Evolutionary conservation across 2,888 invertebrate genomes (phyloP).

Genomic region (Desoria tigrina): DNA sequence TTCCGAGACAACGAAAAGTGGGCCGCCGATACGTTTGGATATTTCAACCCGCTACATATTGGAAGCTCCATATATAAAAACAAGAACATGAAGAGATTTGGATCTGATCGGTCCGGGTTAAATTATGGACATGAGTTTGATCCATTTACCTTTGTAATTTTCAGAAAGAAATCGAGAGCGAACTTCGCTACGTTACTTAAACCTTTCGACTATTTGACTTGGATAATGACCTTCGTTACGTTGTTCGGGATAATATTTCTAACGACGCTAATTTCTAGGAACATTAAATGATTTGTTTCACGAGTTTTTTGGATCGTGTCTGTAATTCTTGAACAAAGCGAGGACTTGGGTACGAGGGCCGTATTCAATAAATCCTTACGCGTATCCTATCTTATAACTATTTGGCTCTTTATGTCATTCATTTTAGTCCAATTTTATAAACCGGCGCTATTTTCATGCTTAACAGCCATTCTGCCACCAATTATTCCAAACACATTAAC

Average conservation of each 20-base stretch:
- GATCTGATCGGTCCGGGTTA: no score
- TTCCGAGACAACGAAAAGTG: no score
- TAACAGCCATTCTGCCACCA: background rate
- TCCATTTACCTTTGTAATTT: background rate
- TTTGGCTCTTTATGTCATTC: background rate
- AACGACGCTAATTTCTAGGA: background rate
- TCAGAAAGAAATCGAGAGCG: background rate
- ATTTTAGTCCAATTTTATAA: background rate
- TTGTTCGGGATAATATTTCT: background rate
- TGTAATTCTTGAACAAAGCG: background rate
- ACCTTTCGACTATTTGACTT: background rate
- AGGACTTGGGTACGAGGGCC: background rate
- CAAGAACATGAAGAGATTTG: no score
- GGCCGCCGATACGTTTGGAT: no score
- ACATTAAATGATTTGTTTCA: background rate
- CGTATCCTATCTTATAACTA: background rate
- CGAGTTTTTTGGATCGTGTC: background rate
- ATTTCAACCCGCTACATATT: background rate
- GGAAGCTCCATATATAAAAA: no score
- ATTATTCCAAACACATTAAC: background rate
- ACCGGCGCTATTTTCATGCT: constrained; percentile 10
- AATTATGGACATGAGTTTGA: background rate
- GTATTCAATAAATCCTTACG: background rate
- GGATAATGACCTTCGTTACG: background rate
- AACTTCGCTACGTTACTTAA: background rate